A percentile compares a stretch with the other conserved stretches of the same genome.
Conservation (phyloP, 2,888 invertebrate species). For the Cyaniris semiargus region DNA sequence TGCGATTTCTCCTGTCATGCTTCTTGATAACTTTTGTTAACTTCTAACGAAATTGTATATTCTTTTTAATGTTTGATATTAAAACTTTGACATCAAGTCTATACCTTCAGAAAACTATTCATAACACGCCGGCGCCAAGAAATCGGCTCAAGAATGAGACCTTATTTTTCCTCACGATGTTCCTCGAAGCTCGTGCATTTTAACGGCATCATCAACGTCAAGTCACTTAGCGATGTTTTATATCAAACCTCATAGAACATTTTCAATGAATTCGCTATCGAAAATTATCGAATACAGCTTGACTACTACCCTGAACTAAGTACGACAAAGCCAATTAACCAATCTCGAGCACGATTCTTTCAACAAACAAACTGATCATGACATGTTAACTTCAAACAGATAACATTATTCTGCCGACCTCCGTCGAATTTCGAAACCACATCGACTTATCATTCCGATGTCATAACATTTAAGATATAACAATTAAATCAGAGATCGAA, state of each 20-base stretch:
- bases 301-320: neutral
- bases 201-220: no score
- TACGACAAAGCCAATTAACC: neutral
- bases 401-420: slow-evolving; percentile 26
- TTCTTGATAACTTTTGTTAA: slow-evolving; percentile 15
- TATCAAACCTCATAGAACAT: no score
- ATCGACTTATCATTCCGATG: slow-evolving; percentile 33
- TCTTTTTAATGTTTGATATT: neutral
- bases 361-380: slow-evolving; percentile 8
- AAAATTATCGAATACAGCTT: neutral
- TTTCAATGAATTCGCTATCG: no score
- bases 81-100: neutral
- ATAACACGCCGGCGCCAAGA: no score
- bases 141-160: no score
- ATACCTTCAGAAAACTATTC: no score
- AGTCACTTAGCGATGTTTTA: no score
- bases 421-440: slow-evolving; percentile 7
- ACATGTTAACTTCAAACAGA: slow-evolving; percentile 29
- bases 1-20: slow-evolving; percentile 3
- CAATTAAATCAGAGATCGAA: slow-evolving; percentile 43
- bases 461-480: slow-evolving; percentile 42
- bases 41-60: neutral
- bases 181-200: no score
- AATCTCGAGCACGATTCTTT: neutral
- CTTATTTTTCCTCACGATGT: no score